Evolutionary conservation across 2,113 vertebrate genomes (phyloP).

Genomic region (Misgurnus anguillicaudatus): DNA sequence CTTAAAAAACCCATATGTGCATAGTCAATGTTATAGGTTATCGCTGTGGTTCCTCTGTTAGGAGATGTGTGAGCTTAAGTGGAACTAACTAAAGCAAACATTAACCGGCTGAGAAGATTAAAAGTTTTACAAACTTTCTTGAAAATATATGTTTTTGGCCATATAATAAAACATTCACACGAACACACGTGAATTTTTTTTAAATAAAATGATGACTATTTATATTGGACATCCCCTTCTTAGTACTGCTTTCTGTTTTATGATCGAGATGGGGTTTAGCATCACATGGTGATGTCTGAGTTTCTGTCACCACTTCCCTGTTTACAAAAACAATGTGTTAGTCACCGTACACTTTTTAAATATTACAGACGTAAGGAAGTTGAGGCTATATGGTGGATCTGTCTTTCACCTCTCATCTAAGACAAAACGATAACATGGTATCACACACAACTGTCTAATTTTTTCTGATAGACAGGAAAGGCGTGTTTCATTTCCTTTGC

Average conservation of each 20-base stretch:
- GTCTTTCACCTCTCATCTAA: neutral
- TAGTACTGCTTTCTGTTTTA: constrained; percentile 15
- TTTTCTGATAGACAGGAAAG: neutral
- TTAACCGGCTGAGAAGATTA: too few relatives aligned
- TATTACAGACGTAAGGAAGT: constrained; percentile 17
- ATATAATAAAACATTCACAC: too few relatives aligned
- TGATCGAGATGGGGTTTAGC: constrained; percentile 28
- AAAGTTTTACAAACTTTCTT: too few relatives aligned
- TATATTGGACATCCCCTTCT: constrained; percentile 48
- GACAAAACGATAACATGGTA: neutral
- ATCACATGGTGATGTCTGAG: constrained; percentile 32
- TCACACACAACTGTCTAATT: neutral
- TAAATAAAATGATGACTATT: too few relatives aligned
- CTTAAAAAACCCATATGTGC: too few relatives aligned
- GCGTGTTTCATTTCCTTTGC: neutral
- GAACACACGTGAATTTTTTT: too few relatives aligned
- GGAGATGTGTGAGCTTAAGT: too few relatives aligned
- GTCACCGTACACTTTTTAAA: neutral
- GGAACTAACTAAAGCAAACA: too few relatives aligned
- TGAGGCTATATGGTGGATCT: neutral
- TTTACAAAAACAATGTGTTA: neutral
- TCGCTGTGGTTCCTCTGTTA: too few relatives aligned
- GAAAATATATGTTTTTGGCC: too few relatives aligned
- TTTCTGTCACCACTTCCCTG: constrained; percentile 49
- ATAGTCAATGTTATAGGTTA: too few relatives aligned